phyloP scores from a whole-genome alignment of 2,113 vertebrate species.

The Ammodytes dubius region DNA sequence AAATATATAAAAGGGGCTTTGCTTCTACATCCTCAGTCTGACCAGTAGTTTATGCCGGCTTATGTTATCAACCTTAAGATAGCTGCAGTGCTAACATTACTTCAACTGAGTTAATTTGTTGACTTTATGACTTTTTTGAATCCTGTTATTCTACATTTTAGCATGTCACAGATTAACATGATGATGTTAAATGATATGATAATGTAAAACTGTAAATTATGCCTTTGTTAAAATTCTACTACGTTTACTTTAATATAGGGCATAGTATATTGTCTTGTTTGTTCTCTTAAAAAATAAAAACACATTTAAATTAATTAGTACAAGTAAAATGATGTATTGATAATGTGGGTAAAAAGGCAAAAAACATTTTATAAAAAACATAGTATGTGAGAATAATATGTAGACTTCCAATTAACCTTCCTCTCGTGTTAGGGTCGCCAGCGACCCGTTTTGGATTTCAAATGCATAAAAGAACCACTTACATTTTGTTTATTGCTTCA shows the following conservation, averaged over 20 bases:
- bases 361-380: background rate
- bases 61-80: background rate
- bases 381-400: too few species aligned
- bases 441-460: too few species aligned
- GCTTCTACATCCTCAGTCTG: background rate
- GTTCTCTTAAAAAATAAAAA: background rate
- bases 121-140: background rate
- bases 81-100: background rate
- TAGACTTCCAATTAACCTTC: too few species aligned
- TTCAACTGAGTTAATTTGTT: background rate
- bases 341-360: background rate
- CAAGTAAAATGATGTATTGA: background rate
- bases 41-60: background rate
- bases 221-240: background rate
- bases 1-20: background rate
- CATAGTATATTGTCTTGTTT: background rate
- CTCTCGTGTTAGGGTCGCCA: too few species aligned
- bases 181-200: background rate
- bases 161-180: background rate
- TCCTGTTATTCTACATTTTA: background rate
- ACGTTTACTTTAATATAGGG: background rate
- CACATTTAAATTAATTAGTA: background rate
- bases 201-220: background rate
- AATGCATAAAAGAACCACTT: too few species aligned
- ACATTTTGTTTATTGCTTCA: too few species aligned